These are phyloP conservation scores for Platysternon megacephalum DNA, from an alignment of 2,113 vertebrate genomes.

Conservation along the genomic window DNA sequence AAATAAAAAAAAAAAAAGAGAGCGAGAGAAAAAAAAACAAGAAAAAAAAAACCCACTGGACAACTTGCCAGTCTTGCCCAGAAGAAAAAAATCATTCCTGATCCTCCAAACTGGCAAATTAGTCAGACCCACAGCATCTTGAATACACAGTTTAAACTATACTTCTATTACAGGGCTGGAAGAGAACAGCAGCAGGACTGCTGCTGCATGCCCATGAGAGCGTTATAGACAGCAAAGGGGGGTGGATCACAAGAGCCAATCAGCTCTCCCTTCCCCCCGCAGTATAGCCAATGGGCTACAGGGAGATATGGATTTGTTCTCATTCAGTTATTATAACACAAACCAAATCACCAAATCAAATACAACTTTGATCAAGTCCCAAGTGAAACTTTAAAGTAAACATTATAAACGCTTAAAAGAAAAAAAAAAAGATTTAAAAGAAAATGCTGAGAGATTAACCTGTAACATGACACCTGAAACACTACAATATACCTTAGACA, in stretches of 20 bases:
- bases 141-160: not conserved
- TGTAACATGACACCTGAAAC: not conserved
- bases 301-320: slow-evolving; percentile 12
- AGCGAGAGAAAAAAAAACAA: too few species aligned
- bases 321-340: slow-evolving; percentile 14
- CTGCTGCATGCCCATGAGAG: not conserved
- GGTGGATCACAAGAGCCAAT: not conserved
- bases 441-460: slow-evolving; percentile 27
- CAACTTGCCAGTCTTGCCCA: not conserved
- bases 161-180: not conserved
- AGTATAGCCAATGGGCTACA: slow-evolving; percentile 32
- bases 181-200: not conserved
- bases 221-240: not conserved
- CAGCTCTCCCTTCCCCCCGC: not conserved
- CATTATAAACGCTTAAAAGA: not conserved
- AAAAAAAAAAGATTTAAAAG: slow-evolving; percentile 24
- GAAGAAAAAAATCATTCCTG: not conserved
- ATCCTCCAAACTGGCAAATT: not conserved
- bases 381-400: slow-evolving; percentile 35
- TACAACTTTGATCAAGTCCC: slow-evolving; percentile 30
- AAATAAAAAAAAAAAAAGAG: too few species aligned
- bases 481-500: not conserved
- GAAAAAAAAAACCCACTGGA: not conserved
- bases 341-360: too few species aligned
- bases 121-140: not conserved